These are phyloP conservation scores for Motacilla tschutschensis DNA, from an alignment of 2,113 vertebrate genomes.

Conservation along the genomic window DNA sequence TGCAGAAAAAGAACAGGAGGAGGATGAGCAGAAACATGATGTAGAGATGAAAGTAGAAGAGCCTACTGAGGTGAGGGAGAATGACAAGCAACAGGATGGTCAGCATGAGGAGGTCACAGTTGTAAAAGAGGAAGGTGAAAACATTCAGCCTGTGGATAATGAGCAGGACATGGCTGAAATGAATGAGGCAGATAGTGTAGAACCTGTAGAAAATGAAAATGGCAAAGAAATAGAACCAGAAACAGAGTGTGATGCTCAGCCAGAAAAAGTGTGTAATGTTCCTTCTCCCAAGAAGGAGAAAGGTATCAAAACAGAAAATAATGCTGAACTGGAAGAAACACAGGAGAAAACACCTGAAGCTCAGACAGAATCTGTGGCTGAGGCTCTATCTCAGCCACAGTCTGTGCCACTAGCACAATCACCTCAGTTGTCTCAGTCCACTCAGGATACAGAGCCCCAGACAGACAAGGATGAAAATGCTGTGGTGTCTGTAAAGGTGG, in stretches of 20 bases:
- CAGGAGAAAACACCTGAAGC: conserved; percentile 66
- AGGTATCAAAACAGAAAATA: conserved; percentile 58
- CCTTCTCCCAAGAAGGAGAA: conserved; percentile 70
- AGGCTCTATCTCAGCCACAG: conserved; percentile 44
- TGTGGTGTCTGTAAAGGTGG: conserved; percentile 57
- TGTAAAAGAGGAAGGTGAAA: conserved; percentile 68
- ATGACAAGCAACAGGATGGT: conserved; percentile 74
- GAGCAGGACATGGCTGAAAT: conserved; percentile 73
- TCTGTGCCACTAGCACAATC: conserved; percentile 54
- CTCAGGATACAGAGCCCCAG: conserved; percentile 66
- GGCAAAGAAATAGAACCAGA: conserved; percentile 72
- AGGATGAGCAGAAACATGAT: conserved; percentile 72
- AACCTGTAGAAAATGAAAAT: conserved; percentile 76
- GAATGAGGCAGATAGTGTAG: conserved; percentile 70
- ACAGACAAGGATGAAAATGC: conserved; percentile 68
- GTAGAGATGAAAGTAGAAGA: conserved; percentile 70
- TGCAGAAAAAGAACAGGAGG: conserved; percentile 80
- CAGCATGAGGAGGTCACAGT: conserved; percentile 69
- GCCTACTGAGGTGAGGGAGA: conserved; percentile 66
- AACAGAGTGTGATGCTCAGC: conserved; percentile 67
- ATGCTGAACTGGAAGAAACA: conserved; percentile 67
- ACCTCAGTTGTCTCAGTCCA: conserved; percentile 59
- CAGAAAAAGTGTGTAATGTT: conserved; percentile 63
- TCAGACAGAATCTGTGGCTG: conserved; percentile 53
- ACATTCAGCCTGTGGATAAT: conserved; percentile 65